Evolutionary conservation across 2,797 vertebrate genomes (phyloP).

Genomic region (Adelosebastes latens): DNA sequence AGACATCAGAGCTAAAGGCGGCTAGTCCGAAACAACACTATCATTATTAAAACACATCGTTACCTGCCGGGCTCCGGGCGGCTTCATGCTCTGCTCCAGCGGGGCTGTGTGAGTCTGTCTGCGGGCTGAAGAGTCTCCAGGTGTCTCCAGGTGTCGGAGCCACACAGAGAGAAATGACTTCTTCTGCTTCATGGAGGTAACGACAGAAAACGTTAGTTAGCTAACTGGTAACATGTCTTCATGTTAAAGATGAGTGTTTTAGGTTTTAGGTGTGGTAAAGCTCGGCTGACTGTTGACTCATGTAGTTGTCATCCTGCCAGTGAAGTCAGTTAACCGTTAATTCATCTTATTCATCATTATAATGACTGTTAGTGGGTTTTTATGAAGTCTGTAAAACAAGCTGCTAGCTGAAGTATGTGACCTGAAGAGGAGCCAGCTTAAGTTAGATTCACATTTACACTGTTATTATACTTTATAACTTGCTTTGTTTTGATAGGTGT

Average conservation of each 20-base stretch:
- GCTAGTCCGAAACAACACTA: background rate
- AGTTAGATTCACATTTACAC: background rate
- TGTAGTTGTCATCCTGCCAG: background rate
- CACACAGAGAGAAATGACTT: conserved; percentile 76
- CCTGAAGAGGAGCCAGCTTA: accelerated
- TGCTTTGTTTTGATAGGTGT: background rate
- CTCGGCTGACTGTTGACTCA: background rate
- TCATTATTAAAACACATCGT: background rate
- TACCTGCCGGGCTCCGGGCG: background rate
- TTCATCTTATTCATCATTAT: background rate
- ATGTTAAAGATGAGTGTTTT: background rate
- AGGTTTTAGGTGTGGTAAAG: background rate
- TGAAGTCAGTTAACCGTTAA: no score
- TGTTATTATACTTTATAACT: background rate
- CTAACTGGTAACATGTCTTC: background rate
- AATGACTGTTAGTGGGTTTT: background rate
- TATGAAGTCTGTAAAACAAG: background rate
- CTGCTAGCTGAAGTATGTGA: background rate
- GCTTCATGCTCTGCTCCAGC: conserved; percentile 66
- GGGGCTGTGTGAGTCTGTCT: conserved; percentile 56
- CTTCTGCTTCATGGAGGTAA: conserved; percentile 78
- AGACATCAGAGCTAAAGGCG: conserved; percentile 22
- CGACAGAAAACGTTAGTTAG: background rate
- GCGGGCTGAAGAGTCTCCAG: conserved; percentile 30
- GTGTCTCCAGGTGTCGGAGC: conserved; percentile 58